Conservation (phyloP, 2,113 vertebrate species). For the Colossoma macropomum region DNA sequence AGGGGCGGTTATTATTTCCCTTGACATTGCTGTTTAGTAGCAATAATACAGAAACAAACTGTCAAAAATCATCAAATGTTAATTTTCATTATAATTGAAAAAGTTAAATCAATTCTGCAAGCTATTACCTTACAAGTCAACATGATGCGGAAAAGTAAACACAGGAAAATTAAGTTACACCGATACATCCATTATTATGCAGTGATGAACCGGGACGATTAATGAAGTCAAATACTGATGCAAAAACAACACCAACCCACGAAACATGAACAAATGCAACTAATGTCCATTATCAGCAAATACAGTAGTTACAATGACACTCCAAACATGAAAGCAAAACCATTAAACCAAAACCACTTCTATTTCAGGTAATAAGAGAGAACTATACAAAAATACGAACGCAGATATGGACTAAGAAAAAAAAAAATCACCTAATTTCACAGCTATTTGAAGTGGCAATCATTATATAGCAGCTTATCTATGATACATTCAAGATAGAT, state of each 20-base stretch:
- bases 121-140: slow-evolving; percentile 92
- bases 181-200: slow-evolving; percentile 96
- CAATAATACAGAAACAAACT: slow-evolving; percentile 8
- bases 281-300: slow-evolving; percentile 95
- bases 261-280: slow-evolving; percentile 89
- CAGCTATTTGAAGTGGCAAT: slow-evolving; percentile 99
- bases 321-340: slow-evolving; percentile 92
- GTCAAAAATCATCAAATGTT: neutral
- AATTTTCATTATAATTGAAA: slow-evolving; percentile 64
- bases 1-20: neutral
- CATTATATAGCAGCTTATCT: slow-evolving; percentile 99
- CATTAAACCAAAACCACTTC: slow-evolving; percentile 84
- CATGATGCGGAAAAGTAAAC: slow-evolving; percentile 91
- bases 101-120: slow-evolving; percentile 97
- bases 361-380: slow-evolving; percentile 95
- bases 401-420: slow-evolving; percentile 87
- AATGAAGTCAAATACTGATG: slow-evolving; percentile 99
- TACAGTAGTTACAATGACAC: slow-evolving; percentile 99
- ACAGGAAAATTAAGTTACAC: slow-evolving; percentile 96
- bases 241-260: slow-evolving; percentile 82
- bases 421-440: slow-evolving; percentile 95
- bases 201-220: slow-evolving; percentile 92
- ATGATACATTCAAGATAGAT: slow-evolving; percentile 99
- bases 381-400: slow-evolving; percentile 96
- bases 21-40: slow-evolving; percentile 55